A percentile compares a stretch with the other conserved stretches of the same genome.
Evolutionary conservation across 2,113 vertebrate genomes (phyloP).

Genomic region (Cepphus grylle): DNA sequence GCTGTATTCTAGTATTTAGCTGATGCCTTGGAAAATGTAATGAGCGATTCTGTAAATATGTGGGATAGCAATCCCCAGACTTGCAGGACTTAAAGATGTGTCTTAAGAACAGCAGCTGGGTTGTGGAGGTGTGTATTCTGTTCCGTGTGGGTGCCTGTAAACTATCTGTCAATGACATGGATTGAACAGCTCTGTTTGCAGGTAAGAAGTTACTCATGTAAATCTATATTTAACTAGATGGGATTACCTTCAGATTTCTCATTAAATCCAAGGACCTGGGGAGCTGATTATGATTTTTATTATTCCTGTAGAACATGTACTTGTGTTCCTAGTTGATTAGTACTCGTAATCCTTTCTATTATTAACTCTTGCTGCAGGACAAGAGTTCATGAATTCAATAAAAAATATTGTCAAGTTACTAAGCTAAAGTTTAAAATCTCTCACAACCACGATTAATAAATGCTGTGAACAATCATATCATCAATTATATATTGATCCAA

Average conservation of each 20-base stretch:
- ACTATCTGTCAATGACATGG: background rate
- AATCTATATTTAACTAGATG: background rate
- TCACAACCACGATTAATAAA: background rate
- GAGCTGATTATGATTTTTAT: constrained; percentile 23
- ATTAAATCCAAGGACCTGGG: background rate
- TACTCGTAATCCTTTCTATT: constrained; percentile 34
- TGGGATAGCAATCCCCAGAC: constrained; percentile 25
- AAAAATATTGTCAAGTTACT: background rate
- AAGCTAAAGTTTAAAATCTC: background rate
- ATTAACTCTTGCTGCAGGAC: constrained; percentile 18
- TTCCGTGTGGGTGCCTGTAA: background rate
- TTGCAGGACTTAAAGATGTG: background rate
- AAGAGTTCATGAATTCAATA: background rate
- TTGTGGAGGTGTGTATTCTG: background rate
- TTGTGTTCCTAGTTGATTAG: constrained; percentile 24
- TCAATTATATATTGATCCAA: background rate
- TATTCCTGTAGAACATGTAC: background rate
- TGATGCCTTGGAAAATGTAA: constrained; percentile 4
- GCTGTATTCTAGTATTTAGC: background rate
- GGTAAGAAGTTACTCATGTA: background rate
- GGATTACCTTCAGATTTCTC: constrained; percentile 24
- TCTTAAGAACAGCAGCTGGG: constrained; percentile 7
- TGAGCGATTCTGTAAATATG: background rate
- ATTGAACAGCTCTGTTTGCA: background rate
- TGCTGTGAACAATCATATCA: background rate